These are phyloP conservation scores for Lasiurus cinereus DNA, from an alignment of 2,113 vertebrate genomes.

Conservation along the genomic window DNA sequence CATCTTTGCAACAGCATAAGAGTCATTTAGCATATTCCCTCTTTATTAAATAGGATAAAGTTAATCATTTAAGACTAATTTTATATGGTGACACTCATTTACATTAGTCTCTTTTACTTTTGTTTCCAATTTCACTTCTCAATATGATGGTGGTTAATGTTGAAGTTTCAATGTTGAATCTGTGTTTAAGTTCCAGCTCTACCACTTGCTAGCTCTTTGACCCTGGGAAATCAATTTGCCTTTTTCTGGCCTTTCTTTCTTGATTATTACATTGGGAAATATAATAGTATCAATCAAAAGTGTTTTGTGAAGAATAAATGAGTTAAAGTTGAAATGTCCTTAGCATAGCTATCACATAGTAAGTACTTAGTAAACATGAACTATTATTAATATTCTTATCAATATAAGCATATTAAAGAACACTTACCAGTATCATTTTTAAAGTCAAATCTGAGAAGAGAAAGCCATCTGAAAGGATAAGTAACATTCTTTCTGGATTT, in stretches of 20 bases:
- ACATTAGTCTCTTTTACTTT: not conserved
- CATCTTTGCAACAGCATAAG: too few relatives aligned
- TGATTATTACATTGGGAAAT: not conserved
- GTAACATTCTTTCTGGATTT: not conserved
- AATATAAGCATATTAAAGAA: conserved; percentile 11
- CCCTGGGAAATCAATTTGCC: not conserved
- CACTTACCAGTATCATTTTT: conserved; percentile 9
- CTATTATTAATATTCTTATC: not conserved
- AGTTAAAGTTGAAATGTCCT: not conserved
- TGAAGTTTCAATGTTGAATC: not conserved
- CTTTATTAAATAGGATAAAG: not conserved
- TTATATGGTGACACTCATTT: not conserved
- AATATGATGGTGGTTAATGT: not conserved
- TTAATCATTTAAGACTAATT: not conserved
- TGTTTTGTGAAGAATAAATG: not conserved
- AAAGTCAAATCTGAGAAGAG: conserved; percentile 17
- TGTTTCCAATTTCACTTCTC: not conserved
- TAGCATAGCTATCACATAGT: not conserved
- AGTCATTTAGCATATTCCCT: too few relatives aligned
- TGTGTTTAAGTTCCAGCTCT: not conserved
- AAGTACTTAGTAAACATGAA: not conserved
- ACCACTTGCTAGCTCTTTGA: not conserved
- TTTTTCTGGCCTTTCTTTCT: conserved; percentile 7
- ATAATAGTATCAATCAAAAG: not conserved
- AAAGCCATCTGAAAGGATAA: conserved; percentile 3